Evolutionary conservation across 2,888 invertebrate species (phyloP).

Genomic region (Eilema depressum): DNA sequence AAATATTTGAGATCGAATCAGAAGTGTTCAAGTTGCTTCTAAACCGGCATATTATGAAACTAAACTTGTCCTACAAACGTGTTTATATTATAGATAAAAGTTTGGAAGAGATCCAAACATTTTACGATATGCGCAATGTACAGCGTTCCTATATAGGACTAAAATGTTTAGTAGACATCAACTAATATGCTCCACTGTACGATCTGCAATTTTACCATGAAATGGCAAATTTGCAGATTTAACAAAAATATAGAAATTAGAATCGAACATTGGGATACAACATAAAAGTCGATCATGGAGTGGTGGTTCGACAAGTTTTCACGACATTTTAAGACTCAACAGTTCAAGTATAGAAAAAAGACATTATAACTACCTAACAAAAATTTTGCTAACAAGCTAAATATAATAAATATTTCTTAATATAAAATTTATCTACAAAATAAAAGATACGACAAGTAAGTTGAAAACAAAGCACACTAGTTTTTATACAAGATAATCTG

Average conservation of each 20-base stretch:
- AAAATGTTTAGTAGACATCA: slow-evolving; percentile 34
- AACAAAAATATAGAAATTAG: not conserved
- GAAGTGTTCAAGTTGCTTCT: not conserved
- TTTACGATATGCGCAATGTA: slow-evolving; percentile 53
- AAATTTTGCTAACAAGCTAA: not conserved
- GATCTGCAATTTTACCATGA: not conserved
- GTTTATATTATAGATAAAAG: slow-evolving; percentile 45
- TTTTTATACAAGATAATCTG: slow-evolving; percentile 16
- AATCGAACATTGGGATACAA: no score
- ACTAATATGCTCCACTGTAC: slow-evolving; percentile 29
- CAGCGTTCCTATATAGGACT: slow-evolving; percentile 28
- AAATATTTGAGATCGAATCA: not conserved
- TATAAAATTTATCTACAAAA: not conserved
- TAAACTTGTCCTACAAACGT: slow-evolving; percentile 37
- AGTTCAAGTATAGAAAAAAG: no score
- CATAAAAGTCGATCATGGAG: no score
- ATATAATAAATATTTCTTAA: no score
- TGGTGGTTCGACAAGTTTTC: no score
- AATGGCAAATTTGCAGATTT: no score
- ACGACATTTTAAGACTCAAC: no score
- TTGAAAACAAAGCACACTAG: slow-evolving; percentile 13
- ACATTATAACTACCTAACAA: no score
- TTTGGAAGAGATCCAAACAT: slow-evolving; percentile 64
- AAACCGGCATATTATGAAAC: slow-evolving; percentile 27
- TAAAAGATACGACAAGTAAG: slow-evolving; percentile 6